Base-by-base conservation (phyloP, 30 jellyfish, hydroid and myxozoan species). In the Aurelia coerulea region DNA sequence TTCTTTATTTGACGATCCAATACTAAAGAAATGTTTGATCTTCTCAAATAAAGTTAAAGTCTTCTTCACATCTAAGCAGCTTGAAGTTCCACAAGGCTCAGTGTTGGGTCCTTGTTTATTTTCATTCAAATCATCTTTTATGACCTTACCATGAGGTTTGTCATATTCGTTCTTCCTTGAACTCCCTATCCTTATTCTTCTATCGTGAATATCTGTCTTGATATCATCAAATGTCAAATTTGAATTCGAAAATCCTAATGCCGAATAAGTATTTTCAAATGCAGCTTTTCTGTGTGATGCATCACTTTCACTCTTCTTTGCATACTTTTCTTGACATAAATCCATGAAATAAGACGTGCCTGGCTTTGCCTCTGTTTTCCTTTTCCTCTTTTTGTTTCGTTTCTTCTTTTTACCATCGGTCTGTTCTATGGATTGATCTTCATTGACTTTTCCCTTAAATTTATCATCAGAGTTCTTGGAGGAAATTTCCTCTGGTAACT, bases 261-360 rank as follows among this genome's bases (percentile, higher is more conserved):
- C 92, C 4, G 86, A 32, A 83, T 83, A 83, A 65, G 92, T 74
- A 8, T 50, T 18, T 65, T 63, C 56, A 66, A 72, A 83, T 2
- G 54, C 86, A 2, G 35, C 62, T 10, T 62, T 68, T 62, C 56
- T 72, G 2, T 54, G 59, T 37, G 74, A 23, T 8, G 32, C 29
- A 10, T 56, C 41, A 12, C 10, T 15, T 62, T 35, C 63, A 3
- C 50, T 74, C 62, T 34, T 67, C n/a, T 56, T 81, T n/a, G 80
- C 33, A n/a, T 14, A 18, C 3, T 32, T 35, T 9, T 83, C 92
- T 18, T 41, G 60, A 33, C 86, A 83, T 2, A 51, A 51, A 15
- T 80, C 74, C 90, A 80, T 46, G 75, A 80, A 80, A 80, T 74
- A 19, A 12, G 84, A 19, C 2, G 84, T 74, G 18, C 73, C 60